Evolutionary conservation across 1,140 invertebrate genomes (phyloP).

Genomic region (Papilio xuthus): DNA sequence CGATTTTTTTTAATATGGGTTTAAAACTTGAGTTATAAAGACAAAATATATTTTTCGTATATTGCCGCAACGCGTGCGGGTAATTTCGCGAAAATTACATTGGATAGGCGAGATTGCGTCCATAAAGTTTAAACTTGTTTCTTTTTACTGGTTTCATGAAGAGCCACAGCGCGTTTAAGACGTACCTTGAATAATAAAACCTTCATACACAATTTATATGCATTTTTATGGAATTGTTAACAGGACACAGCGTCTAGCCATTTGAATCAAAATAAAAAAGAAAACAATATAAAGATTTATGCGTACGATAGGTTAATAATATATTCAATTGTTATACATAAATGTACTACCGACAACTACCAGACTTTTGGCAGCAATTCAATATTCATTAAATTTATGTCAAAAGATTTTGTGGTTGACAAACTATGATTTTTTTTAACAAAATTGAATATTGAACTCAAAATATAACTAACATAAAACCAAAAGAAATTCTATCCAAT

Average conservation of each 20-base stretch:
- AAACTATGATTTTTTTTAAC: background rate
- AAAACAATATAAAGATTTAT: constrained; percentile 35
- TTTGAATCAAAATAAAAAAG: constrained; percentile 31
- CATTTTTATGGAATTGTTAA: constrained; percentile 35
- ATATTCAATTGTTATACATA: constrained; percentile 29
- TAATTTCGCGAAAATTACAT: constrained; percentile 24
- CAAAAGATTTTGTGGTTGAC: background rate
- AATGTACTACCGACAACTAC: background rate
- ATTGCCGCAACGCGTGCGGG: background rate
- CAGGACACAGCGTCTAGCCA: constrained; percentile 31
- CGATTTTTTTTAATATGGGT: background rate
- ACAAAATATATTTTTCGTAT: background rate
- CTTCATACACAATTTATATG: constrained; percentile 32
- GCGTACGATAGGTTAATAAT: constrained; percentile 3
- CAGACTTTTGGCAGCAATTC: constrained; percentile 10
- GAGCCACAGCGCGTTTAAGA: constrained; percentile 45
- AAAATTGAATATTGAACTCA: background rate
- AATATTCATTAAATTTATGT: background rate
- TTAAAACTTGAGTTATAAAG: background rate
- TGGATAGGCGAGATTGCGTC: constrained; percentile 17
- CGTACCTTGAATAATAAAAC: constrained; percentile 54
- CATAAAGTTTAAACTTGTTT: constrained; percentile 37
- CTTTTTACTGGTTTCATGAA: constrained; percentile 41
- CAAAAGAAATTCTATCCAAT: background rate
- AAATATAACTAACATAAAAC: background rate